These are phyloP conservation scores for Arizona elegans DNA, from an alignment of 2,113 vertebrate species.

Conservation along the genomic window DNA sequence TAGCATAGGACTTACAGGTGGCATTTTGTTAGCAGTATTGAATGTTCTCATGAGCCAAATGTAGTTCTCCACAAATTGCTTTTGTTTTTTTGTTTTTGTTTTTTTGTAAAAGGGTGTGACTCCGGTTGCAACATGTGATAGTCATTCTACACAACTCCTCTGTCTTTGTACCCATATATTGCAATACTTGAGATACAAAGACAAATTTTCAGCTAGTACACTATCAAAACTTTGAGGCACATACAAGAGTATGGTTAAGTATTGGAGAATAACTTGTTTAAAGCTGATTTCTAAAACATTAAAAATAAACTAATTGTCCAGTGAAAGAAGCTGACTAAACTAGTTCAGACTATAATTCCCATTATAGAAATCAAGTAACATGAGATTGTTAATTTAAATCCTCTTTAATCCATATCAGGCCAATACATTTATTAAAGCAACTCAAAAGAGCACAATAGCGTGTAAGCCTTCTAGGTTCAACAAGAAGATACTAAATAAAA, in stretches of 20 bases:
- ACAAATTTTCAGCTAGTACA: slow-evolving; percentile 27
- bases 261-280: not conserved
- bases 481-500: not conserved
- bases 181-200: slow-evolving; percentile 35
- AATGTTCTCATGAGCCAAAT: not conserved
- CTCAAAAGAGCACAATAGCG: not conserved
- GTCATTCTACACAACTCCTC: slow-evolving; percentile 49
- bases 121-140: slow-evolving; percentile 46
- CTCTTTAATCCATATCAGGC: not conserved
- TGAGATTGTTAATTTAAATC: not conserved
- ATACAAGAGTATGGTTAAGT: not conserved
- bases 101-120: slow-evolving; percentile 27
- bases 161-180: slow-evolving; percentile 23
- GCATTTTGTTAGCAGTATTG: not conserved
- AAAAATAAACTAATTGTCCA: not conserved
- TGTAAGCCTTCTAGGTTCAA: not conserved
- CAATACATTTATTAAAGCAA: not conserved
- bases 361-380: not conserved
- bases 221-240: not conserved
- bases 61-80: not conserved
- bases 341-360: not conserved
- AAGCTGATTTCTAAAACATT: not conserved
- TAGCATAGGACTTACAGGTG: not conserved
- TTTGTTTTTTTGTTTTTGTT: not conserved
- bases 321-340: not conserved